Percentiles rank a stretch among this genome's conserved stretches.
phyloP scores from a whole-genome alignment of 53 echinoderm and acorn worm species.

The Actinopyga echinites region DNA sequence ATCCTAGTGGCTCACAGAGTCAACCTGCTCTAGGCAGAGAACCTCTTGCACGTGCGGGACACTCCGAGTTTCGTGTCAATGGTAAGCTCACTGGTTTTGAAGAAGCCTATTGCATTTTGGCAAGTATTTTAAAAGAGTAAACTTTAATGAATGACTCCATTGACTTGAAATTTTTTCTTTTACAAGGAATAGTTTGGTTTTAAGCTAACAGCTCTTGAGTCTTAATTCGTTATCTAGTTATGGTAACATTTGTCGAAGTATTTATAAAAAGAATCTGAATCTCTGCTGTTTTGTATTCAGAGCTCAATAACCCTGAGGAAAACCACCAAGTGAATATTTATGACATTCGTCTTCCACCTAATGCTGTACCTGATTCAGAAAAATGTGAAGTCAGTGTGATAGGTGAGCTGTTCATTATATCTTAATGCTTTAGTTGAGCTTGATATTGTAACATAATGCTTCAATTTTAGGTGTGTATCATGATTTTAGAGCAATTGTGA shows the following conservation, averaged over 20 bases:
- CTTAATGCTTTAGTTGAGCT: not conserved
- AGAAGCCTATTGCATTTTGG: not conserved
- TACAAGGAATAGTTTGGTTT: too few species aligned
- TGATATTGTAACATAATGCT: too few species aligned
- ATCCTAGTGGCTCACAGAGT: slow-evolving; percentile 37
- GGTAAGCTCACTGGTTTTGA: not conserved
- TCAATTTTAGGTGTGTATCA: too few species aligned
- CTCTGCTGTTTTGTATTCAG: slow-evolving; percentile 34
- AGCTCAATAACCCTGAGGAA: slow-evolving; percentile 53
- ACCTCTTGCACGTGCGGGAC: not conserved
- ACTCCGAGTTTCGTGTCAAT: not conserved
- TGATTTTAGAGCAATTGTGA: too few species aligned
- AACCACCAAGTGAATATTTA: slow-evolving; percentile 63
- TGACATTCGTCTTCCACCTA: slow-evolving; percentile 52
- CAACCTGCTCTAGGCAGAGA: slow-evolving; percentile 1
- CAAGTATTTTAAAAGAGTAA: not conserved
- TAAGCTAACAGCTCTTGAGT: too few species aligned
- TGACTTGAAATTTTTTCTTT: too few species aligned
- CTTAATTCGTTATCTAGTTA: too few species aligned
- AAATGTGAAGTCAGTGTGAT: slow-evolving; percentile 72
- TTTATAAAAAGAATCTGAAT: not conserved
- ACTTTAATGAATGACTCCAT: too few species aligned
- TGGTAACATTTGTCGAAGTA: too few species aligned
- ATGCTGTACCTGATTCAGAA: slow-evolving; percentile 71
- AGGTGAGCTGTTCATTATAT: slow-evolving; percentile 55